These are phyloP conservation scores for Sphaeridia pumilis DNA, from an alignment of 2,888 invertebrate genomes.

Conservation along the genomic window DNA sequence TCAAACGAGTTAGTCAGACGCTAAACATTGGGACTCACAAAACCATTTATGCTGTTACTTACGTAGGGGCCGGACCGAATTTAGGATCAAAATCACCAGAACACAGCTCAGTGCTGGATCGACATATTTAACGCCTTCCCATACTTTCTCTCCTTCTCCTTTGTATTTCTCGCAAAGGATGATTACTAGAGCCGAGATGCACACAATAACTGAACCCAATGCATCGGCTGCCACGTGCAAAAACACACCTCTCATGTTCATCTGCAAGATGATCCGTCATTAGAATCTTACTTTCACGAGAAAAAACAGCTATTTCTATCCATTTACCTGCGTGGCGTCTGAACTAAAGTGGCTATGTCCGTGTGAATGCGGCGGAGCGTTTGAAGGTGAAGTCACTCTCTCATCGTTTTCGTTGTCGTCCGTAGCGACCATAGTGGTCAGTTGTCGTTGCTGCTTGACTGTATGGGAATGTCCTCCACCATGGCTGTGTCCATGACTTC, in stretches of 20 bases:
- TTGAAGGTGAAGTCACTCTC: slow-evolving; percentile 46
- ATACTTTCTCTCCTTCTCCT: slow-evolving; percentile 49
- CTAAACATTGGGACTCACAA: neutral
- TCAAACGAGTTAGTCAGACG: neutral
- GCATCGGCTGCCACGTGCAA: slow-evolving; percentile 95
- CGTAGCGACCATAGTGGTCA: slow-evolving; percentile 45
- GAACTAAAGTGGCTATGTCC: slow-evolving; percentile 41
- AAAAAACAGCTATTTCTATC: neutral
- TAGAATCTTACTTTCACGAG: neutral
- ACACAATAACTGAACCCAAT: slow-evolving; percentile 83
- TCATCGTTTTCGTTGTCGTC: slow-evolving; percentile 62
- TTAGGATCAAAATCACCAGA: slow-evolving; percentile 71
- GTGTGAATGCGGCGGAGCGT: slow-evolving; percentile 40
- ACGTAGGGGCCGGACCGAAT: slow-evolving; percentile 77
- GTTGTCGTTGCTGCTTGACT: slow-evolving; percentile 38
- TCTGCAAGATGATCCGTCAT: slow-evolving; percentile 44
- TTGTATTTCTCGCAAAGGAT: slow-evolving; percentile 56
- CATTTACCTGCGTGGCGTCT: slow-evolving; percentile 24
- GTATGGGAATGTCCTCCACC: slow-evolving; percentile 33
- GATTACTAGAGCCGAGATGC: slow-evolving; percentile 63
- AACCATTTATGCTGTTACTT: slow-evolving; percentile 25
- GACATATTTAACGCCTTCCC: slow-evolving; percentile 62
- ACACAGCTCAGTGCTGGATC: slow-evolving; percentile 89
- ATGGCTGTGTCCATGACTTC: slow-evolving; percentile 40
- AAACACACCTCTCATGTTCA: slow-evolving; percentile 99